These are phyloP conservation scores for Maconellicoccus hirsutus DNA, from an alignment of 1,140 invertebrate species.

Conservation along the genomic window DNA sequence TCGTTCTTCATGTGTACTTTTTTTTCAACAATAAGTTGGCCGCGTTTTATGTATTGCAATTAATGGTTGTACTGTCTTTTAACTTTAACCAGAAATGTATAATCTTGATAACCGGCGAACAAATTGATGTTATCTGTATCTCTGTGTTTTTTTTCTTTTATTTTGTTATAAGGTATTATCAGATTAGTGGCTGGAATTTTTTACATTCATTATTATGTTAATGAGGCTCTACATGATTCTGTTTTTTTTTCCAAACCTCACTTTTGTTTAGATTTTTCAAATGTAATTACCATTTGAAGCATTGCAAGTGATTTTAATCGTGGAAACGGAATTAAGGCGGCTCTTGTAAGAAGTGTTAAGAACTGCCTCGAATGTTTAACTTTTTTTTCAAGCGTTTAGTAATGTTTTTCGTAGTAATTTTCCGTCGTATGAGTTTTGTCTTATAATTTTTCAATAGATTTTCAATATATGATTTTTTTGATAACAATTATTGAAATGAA, in stretches of 20 bases:
- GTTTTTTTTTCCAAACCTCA: background rate
- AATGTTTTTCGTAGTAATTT: no score
- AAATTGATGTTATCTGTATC: constrained; percentile 20
- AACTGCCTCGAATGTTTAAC: no score
- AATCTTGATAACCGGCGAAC: constrained; percentile 16
- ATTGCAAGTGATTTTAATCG: background rate
- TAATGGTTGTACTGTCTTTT: constrained; percentile 21
- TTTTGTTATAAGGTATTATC: constrained; percentile 20
- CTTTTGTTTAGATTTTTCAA: background rate
- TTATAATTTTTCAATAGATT: no score
- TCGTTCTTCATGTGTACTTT: background rate
- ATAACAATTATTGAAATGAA: no score
- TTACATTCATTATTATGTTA: constrained; percentile 23
- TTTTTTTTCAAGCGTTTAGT: no score
- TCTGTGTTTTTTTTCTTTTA: constrained; percentile 12
- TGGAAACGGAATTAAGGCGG: no score
- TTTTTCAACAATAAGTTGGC: constrained; percentile 13
- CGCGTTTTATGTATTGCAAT: constrained; percentile 16
- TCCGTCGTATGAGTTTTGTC: no score
- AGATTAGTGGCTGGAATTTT: constrained; percentile 16
- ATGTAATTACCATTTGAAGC: background rate
- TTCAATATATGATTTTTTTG: no score
- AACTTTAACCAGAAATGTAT: constrained; percentile 20
- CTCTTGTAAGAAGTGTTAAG: no score
- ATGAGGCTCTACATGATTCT: constrained; percentile 20